Conservation (phyloP, 2,888 invertebrate species). For the Nephrotoma guestfalica region DNA sequence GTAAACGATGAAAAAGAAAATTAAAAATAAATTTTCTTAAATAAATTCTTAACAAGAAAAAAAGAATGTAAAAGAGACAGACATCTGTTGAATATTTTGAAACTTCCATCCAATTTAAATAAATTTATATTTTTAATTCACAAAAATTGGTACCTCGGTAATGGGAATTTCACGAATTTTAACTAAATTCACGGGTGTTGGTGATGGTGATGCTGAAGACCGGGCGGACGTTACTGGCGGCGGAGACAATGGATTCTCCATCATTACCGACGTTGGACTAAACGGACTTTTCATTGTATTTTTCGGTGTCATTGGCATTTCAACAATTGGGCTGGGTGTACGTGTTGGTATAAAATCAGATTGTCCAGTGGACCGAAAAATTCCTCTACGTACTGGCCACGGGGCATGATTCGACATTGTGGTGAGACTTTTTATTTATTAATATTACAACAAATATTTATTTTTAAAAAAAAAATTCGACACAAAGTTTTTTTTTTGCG, state of each 20-base stretch:
- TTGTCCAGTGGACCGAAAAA: conserved; percentile 34
- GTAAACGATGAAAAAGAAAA: not conserved
- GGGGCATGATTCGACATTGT: conserved; percentile 44
- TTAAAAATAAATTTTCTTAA: not conserved
- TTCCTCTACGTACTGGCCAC: conserved; percentile 56
- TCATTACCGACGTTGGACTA: conserved; percentile 17
- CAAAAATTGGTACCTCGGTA: conserved; percentile 22
- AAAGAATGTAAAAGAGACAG: not conserved
- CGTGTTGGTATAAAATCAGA: conserved; percentile 30
- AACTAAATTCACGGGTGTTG: conserved; percentile 5
- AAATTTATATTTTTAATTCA: not conserved
- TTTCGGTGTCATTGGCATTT: conserved; percentile 29
- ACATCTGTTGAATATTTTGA: conserved; percentile 4
- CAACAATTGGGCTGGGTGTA: conserved; percentile 32
- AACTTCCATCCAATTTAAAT: not conserved
- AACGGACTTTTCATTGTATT: conserved; percentile 9
- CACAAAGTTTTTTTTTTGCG: not conserved
- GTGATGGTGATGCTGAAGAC: conserved; percentile 17
- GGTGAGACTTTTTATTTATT: not conserved
- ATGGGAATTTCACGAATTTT: conserved; percentile 29
- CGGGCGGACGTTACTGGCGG: conserved; percentile 16
- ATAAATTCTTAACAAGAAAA: not conserved
- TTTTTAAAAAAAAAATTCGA: not conserved
- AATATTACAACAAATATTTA: not conserved
- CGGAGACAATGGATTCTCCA: conserved; percentile 20